These are phyloP conservation scores for Erythrocercus mccallii DNA, from an alignment of 2,113 vertebrate genomes.

Conservation along the genomic window DNA sequence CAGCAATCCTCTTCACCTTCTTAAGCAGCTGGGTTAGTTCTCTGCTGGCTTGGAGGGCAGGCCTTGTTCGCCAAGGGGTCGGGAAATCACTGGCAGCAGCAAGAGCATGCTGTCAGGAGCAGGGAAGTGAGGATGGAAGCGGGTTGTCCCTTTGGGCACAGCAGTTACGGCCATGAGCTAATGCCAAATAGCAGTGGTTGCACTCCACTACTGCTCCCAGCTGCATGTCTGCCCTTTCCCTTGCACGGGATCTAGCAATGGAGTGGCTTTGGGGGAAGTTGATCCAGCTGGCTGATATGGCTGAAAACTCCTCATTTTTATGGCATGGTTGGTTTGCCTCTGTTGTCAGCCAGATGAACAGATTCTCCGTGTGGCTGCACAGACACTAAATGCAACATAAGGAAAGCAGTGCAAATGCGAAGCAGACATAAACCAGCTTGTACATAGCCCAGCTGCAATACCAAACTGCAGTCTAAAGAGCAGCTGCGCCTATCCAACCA, in stretches of 20 bases:
- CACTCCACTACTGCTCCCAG: not conserved
- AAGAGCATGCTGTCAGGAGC: not conserved
- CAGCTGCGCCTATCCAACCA: not conserved
- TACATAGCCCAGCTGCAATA: not conserved
- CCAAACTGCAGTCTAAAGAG: not conserved
- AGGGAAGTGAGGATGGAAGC: not conserved
- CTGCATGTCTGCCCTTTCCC: not conserved
- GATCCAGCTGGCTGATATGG: not conserved
- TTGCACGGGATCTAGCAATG: not conserved
- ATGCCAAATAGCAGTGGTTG: not conserved
- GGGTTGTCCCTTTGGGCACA: not conserved
- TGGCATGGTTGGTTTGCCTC: not conserved
- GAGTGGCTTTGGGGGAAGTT: not conserved
- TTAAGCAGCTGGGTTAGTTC: not conserved
- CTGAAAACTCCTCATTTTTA: not conserved
- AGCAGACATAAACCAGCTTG: not conserved
- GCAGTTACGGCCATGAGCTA: not conserved
- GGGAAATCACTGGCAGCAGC: not conserved
- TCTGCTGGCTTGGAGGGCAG: not conserved
- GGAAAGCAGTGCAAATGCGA: not conserved
- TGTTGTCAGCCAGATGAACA: not conserved
- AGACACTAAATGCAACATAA: not conserved
- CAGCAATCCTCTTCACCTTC: not conserved
- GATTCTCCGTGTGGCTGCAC: not conserved
- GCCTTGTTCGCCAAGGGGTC: not conserved